A percentile compares a stretch with the other conserved stretches of the same genome.
Conservation (phyloP, 2,888 invertebrate species). For the Hypomecis punctinalis region DNA sequence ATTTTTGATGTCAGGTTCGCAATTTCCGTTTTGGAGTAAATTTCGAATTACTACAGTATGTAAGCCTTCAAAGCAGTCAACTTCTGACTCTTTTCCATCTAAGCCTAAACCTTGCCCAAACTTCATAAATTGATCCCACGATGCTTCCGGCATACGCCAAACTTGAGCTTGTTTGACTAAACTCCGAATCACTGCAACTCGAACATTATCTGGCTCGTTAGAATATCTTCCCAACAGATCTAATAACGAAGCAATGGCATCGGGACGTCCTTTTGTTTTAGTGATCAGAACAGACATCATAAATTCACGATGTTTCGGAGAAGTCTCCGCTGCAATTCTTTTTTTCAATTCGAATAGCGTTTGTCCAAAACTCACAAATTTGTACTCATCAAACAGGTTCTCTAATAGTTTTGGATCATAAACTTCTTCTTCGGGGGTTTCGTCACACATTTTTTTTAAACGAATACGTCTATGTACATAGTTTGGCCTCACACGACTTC, state of each 20-base stretch:
- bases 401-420: conserved; percentile 53
- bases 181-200: conserved; percentile 67
- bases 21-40: conserved; percentile 48
- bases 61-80: conserved; percentile 62
- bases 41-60: conserved; percentile 64
- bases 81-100: conserved; percentile 57
- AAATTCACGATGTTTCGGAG: conserved; percentile 59
- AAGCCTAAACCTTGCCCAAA: conserved; percentile 65
- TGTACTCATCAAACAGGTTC: conserved; percentile 62
- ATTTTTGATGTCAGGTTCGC: conserved; percentile 44
- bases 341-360: conserved; percentile 60
- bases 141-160: conserved; percentile 62
- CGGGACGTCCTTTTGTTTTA: conserved; percentile 63
- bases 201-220: conserved; percentile 64
- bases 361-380: conserved; percentile 60
- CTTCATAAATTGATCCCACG: conserved; percentile 59
- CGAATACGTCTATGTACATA: neutral
- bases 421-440: neutral
- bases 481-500: neutral
- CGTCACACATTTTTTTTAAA: neutral
- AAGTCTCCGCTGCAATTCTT: conserved; percentile 55
- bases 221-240: conserved; percentile 53
- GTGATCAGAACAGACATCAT: conserved; percentile 71
- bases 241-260: conserved; percentile 56
- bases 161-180: conserved; percentile 62